These are phyloP conservation scores for Frieseomelitta varia DNA, from an alignment of 1,140 invertebrate species.

Conservation along the genomic window DNA sequence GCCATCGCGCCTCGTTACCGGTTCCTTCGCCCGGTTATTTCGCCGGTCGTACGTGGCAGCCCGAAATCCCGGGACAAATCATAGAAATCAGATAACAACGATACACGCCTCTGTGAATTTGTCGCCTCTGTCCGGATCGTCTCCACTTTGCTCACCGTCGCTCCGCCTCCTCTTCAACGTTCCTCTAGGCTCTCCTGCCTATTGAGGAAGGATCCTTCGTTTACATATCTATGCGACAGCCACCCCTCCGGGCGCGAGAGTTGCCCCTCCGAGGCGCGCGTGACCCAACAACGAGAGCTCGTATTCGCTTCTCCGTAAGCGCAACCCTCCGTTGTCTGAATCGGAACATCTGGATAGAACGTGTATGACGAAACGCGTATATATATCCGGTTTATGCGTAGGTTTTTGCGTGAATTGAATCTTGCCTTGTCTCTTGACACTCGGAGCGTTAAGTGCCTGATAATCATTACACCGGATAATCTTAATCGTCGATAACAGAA, in stretches of 20 bases:
- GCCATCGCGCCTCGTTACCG: conserved; percentile 27
- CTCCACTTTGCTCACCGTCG: not conserved
- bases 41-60: not conserved
- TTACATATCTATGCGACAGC: conserved; percentile 28
- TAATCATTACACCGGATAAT: no score
- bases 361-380: no score
- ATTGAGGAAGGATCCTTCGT: not conserved
- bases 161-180: conserved; percentile 15
- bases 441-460: no score
- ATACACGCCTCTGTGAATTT: conserved; percentile 46
- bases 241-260: not conserved
- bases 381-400: no score
- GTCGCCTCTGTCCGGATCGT: conserved; percentile 17
- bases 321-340: not conserved
- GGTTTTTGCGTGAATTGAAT: no score
- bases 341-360: no score
- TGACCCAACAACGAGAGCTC: not conserved
- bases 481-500: no score
- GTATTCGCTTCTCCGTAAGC: not conserved
- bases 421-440: no score
- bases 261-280: not conserved
- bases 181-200: not conserved
- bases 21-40: not conserved
- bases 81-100: conserved; percentile 60
- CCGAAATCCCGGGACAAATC: conserved; percentile 25